Base-by-base conservation (phyloP, 1,140 invertebrate species). In the Papilio helenus region DNA sequence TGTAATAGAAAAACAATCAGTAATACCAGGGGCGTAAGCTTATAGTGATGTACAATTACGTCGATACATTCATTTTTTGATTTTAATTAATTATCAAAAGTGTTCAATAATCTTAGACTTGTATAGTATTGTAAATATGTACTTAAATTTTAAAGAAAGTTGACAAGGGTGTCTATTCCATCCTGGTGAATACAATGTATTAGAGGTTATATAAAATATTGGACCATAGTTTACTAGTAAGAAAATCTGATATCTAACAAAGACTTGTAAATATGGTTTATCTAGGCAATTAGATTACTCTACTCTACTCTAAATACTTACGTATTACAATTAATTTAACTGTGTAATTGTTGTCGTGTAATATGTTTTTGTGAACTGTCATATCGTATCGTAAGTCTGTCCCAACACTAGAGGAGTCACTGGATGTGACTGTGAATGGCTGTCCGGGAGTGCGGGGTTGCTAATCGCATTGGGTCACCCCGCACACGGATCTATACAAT, bases 1-100 rank as follows among this genome's bases (percentile, higher is more conserved):
- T 72, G 29, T 80, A 81, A 80, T 85, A 85, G 79, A 84, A 83
- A 85, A 84, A 80, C 84, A 81, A 83, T 87, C 82, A 76, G 76
- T 80, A 80, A 86, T 83, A 81, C 72, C 44, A 51, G 71, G 85
- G 85, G 81, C 58, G 80, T 58, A 23, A 20, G 49, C 7, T 73
- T 73, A 44, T 71, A 80, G 79, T 39, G 79, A 44, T 68, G 79
- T 81, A 79, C 72, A 73, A 49, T 71, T 68, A 76, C 51, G 65
- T 81, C 34, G 74, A 71, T 76, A 39, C 16, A 29, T 20, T 18
- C 0, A 16, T 26, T 80, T 81, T 79, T 78, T 81, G 79, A n/a
- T 79, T 81, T 81, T 79, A 55, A 9, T 39, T 20, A 20, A 55
- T 55, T n/a, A 55, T 20, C 14, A 49, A 49, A 49, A 49, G 14